These are phyloP conservation scores for Menidia menidia DNA, from an alignment of 2,797 vertebrate genomes.

Conservation along the genomic window DNA sequence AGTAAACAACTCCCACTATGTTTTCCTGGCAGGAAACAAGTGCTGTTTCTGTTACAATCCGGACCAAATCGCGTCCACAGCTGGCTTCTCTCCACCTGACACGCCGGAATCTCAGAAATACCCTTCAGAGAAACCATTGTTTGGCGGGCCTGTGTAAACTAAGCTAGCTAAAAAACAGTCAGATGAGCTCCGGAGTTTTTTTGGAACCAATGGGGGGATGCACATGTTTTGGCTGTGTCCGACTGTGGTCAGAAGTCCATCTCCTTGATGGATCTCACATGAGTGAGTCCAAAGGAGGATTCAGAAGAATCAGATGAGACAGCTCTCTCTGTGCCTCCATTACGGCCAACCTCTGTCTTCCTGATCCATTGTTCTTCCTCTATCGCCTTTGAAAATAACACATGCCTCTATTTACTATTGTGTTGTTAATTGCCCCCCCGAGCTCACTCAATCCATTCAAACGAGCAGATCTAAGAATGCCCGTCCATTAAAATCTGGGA, in stretches of 20 bases:
- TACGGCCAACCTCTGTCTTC: conserved; percentile 36
- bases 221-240: neutral
- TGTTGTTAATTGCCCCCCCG: conserved; percentile 35
- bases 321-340: neutral
- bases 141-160: conserved; percentile 11
- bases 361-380: conserved; percentile 61
- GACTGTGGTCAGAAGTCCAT: neutral
- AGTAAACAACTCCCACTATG: conserved; percentile 47
- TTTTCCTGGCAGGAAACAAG: conserved; percentile 50
- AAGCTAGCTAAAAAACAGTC: conserved; percentile 2
- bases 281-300: conserved; percentile 10
- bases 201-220: conserved; percentile 7
- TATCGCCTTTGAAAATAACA: conserved; percentile 34
- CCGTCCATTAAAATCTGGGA: conserved; percentile 9
- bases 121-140: conserved; percentile 4
- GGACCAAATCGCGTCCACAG: conserved; percentile 45
- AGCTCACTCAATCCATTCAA: conserved; percentile 22
- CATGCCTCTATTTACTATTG: conserved; percentile 35
- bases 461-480: conserved; percentile 24
- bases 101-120: conserved; percentile 17
- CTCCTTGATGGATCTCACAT: neutral
- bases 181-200: conserved; percentile 8
- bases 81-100: conserved; percentile 54
- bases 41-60: conserved; percentile 38
- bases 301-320: conserved; percentile 19